phyloP scores from a whole-genome alignment of 2,888 invertebrate species.

The Troides helena region DNA sequence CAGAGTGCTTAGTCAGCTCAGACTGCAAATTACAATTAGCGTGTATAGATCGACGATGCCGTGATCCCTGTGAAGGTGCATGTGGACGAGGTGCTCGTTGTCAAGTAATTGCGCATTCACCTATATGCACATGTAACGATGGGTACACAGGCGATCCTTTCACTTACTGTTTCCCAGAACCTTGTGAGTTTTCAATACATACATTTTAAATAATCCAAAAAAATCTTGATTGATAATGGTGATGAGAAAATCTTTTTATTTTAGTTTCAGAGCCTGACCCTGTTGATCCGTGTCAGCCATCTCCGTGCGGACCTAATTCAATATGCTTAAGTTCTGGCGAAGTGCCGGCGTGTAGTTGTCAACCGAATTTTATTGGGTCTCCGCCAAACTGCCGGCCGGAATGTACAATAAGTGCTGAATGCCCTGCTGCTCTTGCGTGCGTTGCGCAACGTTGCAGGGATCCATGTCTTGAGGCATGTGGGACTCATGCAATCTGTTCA shows the following conservation, averaged over 20 bases:
- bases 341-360: conserved; percentile 82
- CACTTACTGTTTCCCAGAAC: conserved; percentile 80
- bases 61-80: conserved; percentile 87
- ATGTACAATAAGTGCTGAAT: conserved; percentile 85
- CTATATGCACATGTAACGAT: conserved; percentile 85
- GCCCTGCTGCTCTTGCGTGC: conserved; percentile 83
- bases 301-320: conserved; percentile 84
- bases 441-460: conserved; percentile 82
- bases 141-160: conserved; percentile 87
- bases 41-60: conserved; percentile 85
- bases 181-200: conserved; percentile 64
- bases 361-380: conserved; percentile 81
- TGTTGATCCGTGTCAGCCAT: conserved; percentile 82
- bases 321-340: conserved; percentile 82
- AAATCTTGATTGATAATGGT: neutral
- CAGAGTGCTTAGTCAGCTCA: conserved; percentile 87
- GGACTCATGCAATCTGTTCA: conserved; percentile 77
- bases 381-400: conserved; percentile 86
- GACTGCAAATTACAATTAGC: conserved; percentile 85
- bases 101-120: conserved; percentile 86
- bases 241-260: neutral
- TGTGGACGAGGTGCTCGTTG: conserved; percentile 87
- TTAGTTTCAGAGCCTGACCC: conserved; percentile 49
- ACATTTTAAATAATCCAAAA: neutral
- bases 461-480: conserved; percentile 85